A percentile compares a stretch with the other conserved stretches of the same genome.
Conservation (phyloP, 1,140 invertebrate species). For the Oryctes rhinoceros region DNA sequence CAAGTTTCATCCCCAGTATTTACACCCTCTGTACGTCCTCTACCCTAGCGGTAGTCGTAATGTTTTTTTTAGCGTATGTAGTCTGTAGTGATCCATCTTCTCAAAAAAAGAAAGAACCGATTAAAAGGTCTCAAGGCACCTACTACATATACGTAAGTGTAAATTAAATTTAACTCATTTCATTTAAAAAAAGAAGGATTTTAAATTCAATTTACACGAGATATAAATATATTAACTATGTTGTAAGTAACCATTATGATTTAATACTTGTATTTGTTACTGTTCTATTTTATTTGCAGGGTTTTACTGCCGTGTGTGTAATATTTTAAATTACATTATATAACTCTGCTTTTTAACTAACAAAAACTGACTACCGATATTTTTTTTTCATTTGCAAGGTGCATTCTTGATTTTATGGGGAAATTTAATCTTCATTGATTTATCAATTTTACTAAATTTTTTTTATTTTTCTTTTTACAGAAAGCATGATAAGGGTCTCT, state of each 20-base stretch:
- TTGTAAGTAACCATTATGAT: neutral
- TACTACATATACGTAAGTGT: neutral
- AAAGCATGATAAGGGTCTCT: neutral
- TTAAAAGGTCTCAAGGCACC: neutral
- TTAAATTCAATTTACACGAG: too few species aligned
- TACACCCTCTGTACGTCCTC: neutral
- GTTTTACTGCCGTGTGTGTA: constrained; percentile 55
- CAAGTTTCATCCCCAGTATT: neutral
- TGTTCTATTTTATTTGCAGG: constrained; percentile 35
- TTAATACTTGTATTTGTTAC: neutral
- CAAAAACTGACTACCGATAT: constrained; percentile 49
- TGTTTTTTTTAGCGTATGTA: neutral
- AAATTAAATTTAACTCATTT: neutral
- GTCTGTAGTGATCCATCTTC: neutral
- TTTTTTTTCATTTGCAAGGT: constrained; percentile 43
- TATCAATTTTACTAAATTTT: neutral
- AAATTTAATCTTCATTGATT: neutral
- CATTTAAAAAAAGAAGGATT: too few species aligned
- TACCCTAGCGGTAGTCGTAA: constrained; percentile 3
- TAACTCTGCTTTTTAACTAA: constrained; percentile 55
- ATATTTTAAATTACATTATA: constrained; percentile 53
- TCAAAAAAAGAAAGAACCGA: neutral
- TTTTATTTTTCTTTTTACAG: neutral
- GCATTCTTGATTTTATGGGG: constrained; percentile 45
- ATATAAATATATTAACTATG: too few species aligned